Base-by-base conservation (phyloP, 2,797 vertebrate species). In the Siniperca obscura region DNA sequence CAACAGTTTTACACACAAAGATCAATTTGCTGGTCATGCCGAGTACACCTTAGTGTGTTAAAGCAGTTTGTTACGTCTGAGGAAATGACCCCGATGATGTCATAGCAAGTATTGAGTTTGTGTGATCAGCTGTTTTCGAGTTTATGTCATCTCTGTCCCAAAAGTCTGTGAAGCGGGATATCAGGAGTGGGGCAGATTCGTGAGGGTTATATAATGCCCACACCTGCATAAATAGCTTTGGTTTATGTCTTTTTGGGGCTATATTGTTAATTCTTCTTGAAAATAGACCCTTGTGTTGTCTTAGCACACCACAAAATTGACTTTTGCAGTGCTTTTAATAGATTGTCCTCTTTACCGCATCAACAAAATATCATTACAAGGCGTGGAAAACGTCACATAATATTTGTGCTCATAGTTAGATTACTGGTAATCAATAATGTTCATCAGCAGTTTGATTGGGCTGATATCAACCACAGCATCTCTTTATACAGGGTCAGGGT, bases 41-140 rank as follows among this genome's bases (percentile, higher is more conserved):
- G 25, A 27, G 5, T 59, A 10, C 16, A 36, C 16, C n/a, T 11
- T 11, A 25, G n/a, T 25, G 53, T n/a, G 53, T 53, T 9, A 9
- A 53, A n/a, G 9, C 21, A n/a, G 21, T 22, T 46, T 21, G 48
- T 21, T 17, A 7, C 17, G 12, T 34, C 13, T 3, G 7, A 34
- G 27, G 19, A 59, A 17, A 16, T 30, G 12, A 57, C 55, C 25
- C 25, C 6, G 25, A 30, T 56, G 55, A 56, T 27, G 25, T 56
- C 25, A 11, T 30, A 30, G 30, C 30, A 21, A 21, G 19, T 11
- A 3, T 8, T 16, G 27, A 6, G 22, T 36, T 34, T 66, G 7
- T 66, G 61, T 75, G 14, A 42, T 64, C 34, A 62, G 59, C 57
- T 57, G 40, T 36, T 73, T 48, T n/a, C 25, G 2, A 59, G 70